Percentiles rank a stretch among this genome's conserved stretches.
phyloP scores from a whole-genome alignment of 2,888 invertebrate species.

The Rotaria sp. region DNA sequence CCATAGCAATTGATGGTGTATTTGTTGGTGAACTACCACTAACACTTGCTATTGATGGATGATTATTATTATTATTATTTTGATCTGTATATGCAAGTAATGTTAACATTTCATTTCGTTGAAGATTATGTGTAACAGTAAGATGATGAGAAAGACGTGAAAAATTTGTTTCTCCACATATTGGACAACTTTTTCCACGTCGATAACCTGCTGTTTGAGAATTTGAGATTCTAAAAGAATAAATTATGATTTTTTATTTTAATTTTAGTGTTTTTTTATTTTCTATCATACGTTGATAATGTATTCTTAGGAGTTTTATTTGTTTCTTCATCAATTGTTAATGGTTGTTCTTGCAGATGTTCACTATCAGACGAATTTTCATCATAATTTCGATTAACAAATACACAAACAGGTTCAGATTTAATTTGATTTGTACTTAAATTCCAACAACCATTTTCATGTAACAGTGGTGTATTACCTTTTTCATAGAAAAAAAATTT shows the following conservation, averaged over 20 bases:
- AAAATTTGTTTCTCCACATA: background rate
- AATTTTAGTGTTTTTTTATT: background rate
- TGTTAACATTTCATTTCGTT: background rate
- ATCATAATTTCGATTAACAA: background rate
- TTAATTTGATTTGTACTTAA: background rate
- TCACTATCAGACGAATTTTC: slow-evolving; percentile 23
- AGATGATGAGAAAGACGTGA: slow-evolving; percentile 16
- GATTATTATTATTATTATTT: background rate
- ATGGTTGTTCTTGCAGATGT: background rate
- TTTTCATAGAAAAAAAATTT: background rate
- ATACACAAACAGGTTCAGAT: slow-evolving; percentile 10
- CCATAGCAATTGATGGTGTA: background rate
- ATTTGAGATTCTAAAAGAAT: background rate
- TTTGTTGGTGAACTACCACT: background rate
- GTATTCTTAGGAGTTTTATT: background rate
- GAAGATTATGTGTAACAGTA: background rate
- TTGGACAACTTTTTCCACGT: slow-evolving; percentile 19
- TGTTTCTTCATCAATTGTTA: background rate
- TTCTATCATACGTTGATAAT: background rate
- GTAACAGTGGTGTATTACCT: background rate
- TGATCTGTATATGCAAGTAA: background rate
- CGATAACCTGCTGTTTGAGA: background rate
- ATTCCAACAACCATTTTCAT: background rate
- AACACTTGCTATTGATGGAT: background rate
- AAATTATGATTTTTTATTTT: background rate